phyloP scores from a whole-genome alignment of 30 jellyfish, hydroid and myxozoan genomes.

The Mastigias papua region DNA sequence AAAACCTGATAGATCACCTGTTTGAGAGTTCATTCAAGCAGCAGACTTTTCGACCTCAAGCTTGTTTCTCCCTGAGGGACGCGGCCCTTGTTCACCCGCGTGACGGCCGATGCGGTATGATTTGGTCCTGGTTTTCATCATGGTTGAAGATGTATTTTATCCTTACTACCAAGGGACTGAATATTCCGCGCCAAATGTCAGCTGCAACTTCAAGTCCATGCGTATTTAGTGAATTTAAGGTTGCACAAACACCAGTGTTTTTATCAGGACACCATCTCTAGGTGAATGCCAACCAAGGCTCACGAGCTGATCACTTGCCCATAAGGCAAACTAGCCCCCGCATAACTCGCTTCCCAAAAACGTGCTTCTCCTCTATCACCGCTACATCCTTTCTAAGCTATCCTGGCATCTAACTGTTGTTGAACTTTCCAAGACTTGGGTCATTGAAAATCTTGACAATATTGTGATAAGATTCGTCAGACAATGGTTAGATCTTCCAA shows the following conservation, averaged over 20 bases:
- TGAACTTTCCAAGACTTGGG: too few relatives aligned
- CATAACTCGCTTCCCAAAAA: too few relatives aligned
- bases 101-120: conserved; percentile 63
- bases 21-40: conserved; percentile 43
- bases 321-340: not conserved
- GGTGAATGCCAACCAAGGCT: not conserved
- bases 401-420: too few relatives aligned
- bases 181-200: not conserved
- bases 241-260: not conserved
- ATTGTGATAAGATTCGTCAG: too few relatives aligned
- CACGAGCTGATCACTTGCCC: not conserved
- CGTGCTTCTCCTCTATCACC: too few relatives aligned
- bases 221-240: not conserved
- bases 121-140: not conserved
- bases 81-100: conserved; percentile 73
- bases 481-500: too few relatives aligned
- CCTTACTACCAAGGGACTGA: not conserved
- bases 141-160: not conserved
- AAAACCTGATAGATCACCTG: conserved; percentile 9
- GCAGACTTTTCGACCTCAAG: conserved; percentile 51
- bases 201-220: not conserved
- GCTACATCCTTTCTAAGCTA: too few relatives aligned
- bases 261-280: not conserved
- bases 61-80: conserved; percentile 50
- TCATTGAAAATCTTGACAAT: too few relatives aligned